These are phyloP conservation scores for Tryphoninae sp. DNA, from an alignment of 2,888 invertebrate genomes.

Conservation along the genomic window DNA sequence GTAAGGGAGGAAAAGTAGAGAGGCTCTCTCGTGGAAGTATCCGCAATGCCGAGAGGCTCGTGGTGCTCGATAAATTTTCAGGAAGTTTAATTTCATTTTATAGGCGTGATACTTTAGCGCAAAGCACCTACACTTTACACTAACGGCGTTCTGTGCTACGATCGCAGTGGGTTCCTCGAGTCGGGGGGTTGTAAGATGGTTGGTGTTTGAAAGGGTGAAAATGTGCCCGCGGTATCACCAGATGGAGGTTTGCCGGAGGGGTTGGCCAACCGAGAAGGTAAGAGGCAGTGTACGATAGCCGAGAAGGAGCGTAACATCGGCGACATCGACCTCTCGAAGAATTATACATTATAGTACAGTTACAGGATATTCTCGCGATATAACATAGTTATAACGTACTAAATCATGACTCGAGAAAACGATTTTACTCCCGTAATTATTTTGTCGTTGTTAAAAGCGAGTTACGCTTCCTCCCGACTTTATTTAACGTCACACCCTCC, in stretches of 20 bases:
- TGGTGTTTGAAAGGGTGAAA: constrained; percentile 35
- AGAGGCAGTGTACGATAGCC: constrained; percentile 40
- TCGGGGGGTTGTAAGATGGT: constrained; percentile 17
- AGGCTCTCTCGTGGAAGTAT: constrained; percentile 40
- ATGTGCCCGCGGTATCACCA: constrained; percentile 40
- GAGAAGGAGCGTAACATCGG: constrained; percentile 42
- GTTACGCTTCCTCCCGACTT: constrained; percentile 41
- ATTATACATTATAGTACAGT: constrained; percentile 70
- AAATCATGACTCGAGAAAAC: constrained; percentile 70
- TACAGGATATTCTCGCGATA: constrained; percentile 15
- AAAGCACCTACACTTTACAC: constrained; percentile 75
- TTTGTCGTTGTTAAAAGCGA: constrained; percentile 71
- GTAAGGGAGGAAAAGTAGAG: neutral
- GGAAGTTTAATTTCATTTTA: constrained; percentile 79
- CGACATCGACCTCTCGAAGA: constrained; percentile 66
- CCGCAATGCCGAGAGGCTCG: constrained; percentile 55
- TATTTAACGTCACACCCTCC: neutral
- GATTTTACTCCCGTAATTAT: constrained; percentile 70
- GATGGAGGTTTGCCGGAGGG: constrained; percentile 16
- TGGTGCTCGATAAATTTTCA: constrained; percentile 73
- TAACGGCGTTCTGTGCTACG: constrained; percentile 70
- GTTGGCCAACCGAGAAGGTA: constrained; percentile 15
- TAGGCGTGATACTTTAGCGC: constrained; percentile 77
- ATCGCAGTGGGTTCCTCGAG: constrained; percentile 33
- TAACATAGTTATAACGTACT: constrained; percentile 55